These are phyloP conservation scores for Pyrrhia umbra DNA, from an alignment of 2,888 invertebrate genomes.

Conservation along the genomic window DNA sequence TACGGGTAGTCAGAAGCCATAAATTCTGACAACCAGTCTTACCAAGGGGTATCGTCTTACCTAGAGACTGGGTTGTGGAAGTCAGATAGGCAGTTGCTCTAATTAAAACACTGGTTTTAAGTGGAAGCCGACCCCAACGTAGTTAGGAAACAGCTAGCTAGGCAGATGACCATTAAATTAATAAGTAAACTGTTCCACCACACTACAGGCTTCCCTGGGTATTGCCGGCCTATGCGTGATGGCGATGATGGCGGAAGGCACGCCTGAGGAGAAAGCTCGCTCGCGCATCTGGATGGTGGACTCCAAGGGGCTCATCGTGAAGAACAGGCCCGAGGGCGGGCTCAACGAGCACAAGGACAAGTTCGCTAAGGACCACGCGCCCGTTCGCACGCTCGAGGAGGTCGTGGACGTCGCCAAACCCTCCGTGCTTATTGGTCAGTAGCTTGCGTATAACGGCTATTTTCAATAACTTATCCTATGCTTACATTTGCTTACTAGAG, in stretches of 20 bases:
- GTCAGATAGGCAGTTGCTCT: no score
- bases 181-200: no score
- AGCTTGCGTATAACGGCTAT: not conserved
- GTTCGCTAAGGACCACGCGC: slow-evolving; percentile 95
- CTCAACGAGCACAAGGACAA: slow-evolving; percentile 94
- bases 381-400: slow-evolving; percentile 94
- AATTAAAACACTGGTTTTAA: no score
- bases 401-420: slow-evolving; percentile 96
- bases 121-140: no score
- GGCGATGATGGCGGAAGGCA: slow-evolving; percentile 97
- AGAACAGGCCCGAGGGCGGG: slow-evolving; percentile 95
- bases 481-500: no score
- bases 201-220: slow-evolving; percentile 96
- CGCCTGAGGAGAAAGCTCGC: slow-evolving; percentile 93
- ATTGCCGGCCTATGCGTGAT: slow-evolving; percentile 97
- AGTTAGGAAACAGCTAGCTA: no score
- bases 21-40: no score
- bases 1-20: no score
- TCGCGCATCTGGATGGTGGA: slow-evolving; percentile 98
- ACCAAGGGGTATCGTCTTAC: no score
- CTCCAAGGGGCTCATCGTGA: slow-evolving; percentile 98
- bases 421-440: slow-evolving; percentile 95
- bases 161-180: no score
- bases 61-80: no score
- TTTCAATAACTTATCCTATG: no score